These are phyloP conservation scores for Syngnathus floridae DNA, from an alignment of 2,113 vertebrate genomes.

Conservation along the genomic window DNA sequence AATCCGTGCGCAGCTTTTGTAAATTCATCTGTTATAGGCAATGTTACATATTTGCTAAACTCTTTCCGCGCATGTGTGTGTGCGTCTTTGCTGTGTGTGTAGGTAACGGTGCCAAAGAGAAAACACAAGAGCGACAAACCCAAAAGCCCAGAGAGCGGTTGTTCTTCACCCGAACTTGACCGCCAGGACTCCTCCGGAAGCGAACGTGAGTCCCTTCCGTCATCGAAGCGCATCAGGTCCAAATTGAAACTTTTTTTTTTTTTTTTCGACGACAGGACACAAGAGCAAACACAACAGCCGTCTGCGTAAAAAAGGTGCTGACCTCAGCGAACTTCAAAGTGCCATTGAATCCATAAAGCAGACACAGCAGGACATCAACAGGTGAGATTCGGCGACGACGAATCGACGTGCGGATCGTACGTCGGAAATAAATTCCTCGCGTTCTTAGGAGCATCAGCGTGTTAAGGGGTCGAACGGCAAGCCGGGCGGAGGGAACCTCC, in stretches of 20 bases:
- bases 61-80: slow-evolving; percentile 1
- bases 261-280: slow-evolving; percentile 71
- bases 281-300: slow-evolving; percentile 82
- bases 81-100: slow-evolving; percentile 3
- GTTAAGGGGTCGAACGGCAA: slow-evolving; percentile 77
- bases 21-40: neutral
- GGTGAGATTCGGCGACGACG: slow-evolving; percentile 60
- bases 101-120: slow-evolving; percentile 91
- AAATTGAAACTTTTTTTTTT: neutral
- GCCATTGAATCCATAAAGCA: slow-evolving; percentile 92
- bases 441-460: slow-evolving; percentile 79
- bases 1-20: neutral
- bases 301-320: slow-evolving; percentile 83
- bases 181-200: slow-evolving; percentile 93
- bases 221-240: neutral
- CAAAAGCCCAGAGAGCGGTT: slow-evolving; percentile 85
- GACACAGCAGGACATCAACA: slow-evolving; percentile 95
- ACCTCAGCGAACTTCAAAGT: slow-evolving; percentile 91
- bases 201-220: slow-evolving; percentile 73
- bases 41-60: neutral
- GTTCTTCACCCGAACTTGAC: slow-evolving; percentile 91
- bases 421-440: slow-evolving; percentile 15
- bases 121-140: slow-evolving; percentile 83
- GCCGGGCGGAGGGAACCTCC: slow-evolving; percentile 74
- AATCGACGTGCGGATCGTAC: neutral